A percentile compares a stretch with the other conserved stretches of the same genome.
These are phyloP conservation scores for Xiphophorus maculatus DNA, from an alignment of 2,113 vertebrate genomes.

Conservation along the genomic window DNA sequence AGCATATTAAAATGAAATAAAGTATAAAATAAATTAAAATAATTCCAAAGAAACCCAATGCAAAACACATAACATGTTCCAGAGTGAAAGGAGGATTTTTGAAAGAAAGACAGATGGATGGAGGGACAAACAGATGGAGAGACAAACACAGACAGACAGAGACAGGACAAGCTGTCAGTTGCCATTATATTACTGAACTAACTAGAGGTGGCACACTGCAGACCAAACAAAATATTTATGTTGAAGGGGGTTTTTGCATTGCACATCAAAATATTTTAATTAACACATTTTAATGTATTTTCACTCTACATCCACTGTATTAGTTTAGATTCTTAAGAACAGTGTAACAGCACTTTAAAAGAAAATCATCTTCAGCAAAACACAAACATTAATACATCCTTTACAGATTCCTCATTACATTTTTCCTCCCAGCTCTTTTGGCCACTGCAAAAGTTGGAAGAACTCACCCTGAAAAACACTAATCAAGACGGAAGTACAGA, in stretches of 20 bases:
- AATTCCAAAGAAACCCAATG: background rate
- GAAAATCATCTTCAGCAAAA: background rate
- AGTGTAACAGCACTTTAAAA: background rate
- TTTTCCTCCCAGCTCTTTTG: background rate
- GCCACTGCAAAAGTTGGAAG: background rate
- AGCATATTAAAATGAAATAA: too few relatives aligned
- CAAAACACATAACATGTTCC: conserved; percentile 47
- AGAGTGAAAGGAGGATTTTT: conserved; percentile 66
- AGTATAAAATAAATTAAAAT: too few relatives aligned
- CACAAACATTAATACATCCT: background rate
- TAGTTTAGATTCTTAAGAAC: background rate
- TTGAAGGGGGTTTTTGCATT: background rate
- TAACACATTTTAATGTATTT: background rate
- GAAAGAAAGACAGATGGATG: conserved; percentile 67
- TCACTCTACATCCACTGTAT: too few relatives aligned
- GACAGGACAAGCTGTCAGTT: conserved; percentile 71
- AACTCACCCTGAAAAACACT: background rate
- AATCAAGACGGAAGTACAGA: background rate
- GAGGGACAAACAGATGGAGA: conserved; percentile 67
- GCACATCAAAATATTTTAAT: background rate
- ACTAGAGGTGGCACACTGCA: conserved; percentile 28
- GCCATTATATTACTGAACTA: conserved; percentile 49
- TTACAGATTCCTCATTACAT: background rate
- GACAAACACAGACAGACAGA: conserved; percentile 70
- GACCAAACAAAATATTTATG: background rate